A percentile compares a stretch with the other conserved stretches of the same genome.
Evolutionary conservation across 2,797 vertebrate species (phyloP).

Genomic region (Urocyon cinereoargenteus): DNA sequence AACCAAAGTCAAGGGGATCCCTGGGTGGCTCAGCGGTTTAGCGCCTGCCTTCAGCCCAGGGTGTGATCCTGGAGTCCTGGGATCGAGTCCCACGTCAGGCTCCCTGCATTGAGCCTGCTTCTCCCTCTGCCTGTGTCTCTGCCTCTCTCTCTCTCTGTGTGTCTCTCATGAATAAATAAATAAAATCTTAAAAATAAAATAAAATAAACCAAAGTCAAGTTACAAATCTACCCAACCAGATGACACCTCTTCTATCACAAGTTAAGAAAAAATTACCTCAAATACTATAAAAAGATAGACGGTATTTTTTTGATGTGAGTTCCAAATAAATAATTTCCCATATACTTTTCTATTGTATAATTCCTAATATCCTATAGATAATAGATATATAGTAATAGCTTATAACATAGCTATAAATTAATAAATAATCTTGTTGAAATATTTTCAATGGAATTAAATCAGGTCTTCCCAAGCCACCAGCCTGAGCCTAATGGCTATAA

Average conservation of each 20-base stretch:
- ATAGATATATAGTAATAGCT: background rate
- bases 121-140: too few relatives aligned
- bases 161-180: too few relatives aligned
- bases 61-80: too few relatives aligned
- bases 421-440: background rate
- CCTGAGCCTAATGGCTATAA: background rate
- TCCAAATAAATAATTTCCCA: background rate
- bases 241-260: background rate
- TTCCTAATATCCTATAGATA: background rate
- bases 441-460: background rate
- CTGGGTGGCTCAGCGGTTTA: too few relatives aligned
- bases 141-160: too few relatives aligned
- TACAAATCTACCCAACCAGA: background rate
- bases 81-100: too few relatives aligned
- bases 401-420: background rate
- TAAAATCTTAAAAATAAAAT: too few relatives aligned
- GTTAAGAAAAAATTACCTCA: background rate
- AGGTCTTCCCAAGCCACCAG: background rate
- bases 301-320: conserved; percentile 20
- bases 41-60: too few relatives aligned
- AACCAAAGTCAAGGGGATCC: background rate
- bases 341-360: background rate
- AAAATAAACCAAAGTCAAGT: background rate
- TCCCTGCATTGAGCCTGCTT: too few relatives aligned
- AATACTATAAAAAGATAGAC: background rate